These are phyloP conservation scores for Yponomeuta cagnagella DNA, from an alignment of 2,888 invertebrate genomes.

Conservation along the genomic window DNA sequence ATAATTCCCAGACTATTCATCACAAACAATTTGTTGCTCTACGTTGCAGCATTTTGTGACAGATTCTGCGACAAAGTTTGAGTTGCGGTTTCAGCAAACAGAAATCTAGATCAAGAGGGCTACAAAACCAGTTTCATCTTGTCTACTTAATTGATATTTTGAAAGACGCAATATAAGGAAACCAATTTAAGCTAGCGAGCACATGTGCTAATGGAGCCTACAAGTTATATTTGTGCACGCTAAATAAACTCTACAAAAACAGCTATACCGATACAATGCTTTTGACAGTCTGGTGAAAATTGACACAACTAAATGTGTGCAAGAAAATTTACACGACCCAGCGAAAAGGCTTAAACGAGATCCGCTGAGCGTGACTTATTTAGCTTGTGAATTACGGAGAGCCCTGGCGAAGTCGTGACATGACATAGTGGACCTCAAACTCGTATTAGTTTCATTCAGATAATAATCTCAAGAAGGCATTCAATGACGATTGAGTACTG, in stretches of 20 bases:
- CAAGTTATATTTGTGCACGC: slow-evolving; percentile 33
- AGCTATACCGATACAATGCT: slow-evolving; percentile 27
- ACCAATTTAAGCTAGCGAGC: background rate
- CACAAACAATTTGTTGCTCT: slow-evolving; percentile 26
- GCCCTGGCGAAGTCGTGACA: background rate
- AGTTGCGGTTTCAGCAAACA: too few relatives aligned
- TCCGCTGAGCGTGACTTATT: slow-evolving; percentile 1
- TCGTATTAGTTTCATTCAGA: background rate
- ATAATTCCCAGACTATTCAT: slow-evolving; percentile 53
- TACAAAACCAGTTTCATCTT: too few relatives aligned
- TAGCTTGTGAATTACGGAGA: background rate
- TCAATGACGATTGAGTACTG: background rate
- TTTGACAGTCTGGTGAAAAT: slow-evolving; percentile 55
- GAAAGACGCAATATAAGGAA: too few relatives aligned
- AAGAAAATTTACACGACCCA: slow-evolving; percentile 20
- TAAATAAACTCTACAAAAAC: slow-evolving; percentile 42
- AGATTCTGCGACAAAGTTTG: slow-evolving; percentile 23
- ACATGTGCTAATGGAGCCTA: slow-evolving; percentile 40
- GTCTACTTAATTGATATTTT: too few relatives aligned
- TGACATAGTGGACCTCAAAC: background rate
- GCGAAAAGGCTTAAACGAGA: slow-evolving; percentile 2
- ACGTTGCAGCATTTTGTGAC: background rate
- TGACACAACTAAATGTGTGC: slow-evolving; percentile 25
- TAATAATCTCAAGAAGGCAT: background rate
- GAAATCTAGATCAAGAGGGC: too few relatives aligned